These are phyloP conservation scores for Drosophila tani DNA, from an alignment of 1,140 invertebrate genomes.

Conservation along the genomic window DNA sequence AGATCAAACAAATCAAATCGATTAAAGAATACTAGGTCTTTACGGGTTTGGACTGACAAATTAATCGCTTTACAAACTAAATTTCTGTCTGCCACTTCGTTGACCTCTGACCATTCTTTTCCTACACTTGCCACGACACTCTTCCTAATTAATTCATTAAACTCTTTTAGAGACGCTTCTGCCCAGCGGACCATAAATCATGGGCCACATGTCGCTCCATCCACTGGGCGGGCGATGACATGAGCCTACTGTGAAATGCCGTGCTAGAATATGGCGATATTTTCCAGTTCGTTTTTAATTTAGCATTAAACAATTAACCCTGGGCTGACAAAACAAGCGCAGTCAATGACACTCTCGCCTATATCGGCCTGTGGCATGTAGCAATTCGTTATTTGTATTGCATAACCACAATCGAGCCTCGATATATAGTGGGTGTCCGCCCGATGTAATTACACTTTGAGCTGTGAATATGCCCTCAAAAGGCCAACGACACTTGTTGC, in stretches of 20 bases:
- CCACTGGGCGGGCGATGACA: slow-evolving; percentile 48
- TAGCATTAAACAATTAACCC: slow-evolving; percentile 77
- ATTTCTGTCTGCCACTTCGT: slow-evolving; percentile 39
- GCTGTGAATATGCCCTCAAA: slow-evolving; percentile 52
- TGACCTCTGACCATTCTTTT: slow-evolving; percentile 34
- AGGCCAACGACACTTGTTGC: slow-evolving; percentile 73
- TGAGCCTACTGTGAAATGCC: slow-evolving; percentile 52
- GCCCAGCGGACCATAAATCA: slow-evolving; percentile 42
- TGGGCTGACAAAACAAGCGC: slow-evolving; percentile 38
- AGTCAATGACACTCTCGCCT: slow-evolving; percentile 60
- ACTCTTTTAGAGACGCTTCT: slow-evolving; percentile 19
- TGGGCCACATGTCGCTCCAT: slow-evolving; percentile 42
- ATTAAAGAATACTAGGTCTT: slow-evolving; percentile 22
- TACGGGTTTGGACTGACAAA: neutral
- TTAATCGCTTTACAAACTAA: slow-evolving; percentile 6
- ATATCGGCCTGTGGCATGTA: slow-evolving; percentile 3
- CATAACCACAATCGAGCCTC: slow-evolving; percentile 55
- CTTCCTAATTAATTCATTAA: slow-evolving; percentile 52
- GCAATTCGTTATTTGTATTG: slow-evolving; percentile 42
- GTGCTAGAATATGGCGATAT: slow-evolving; percentile 54
- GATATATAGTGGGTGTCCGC: slow-evolving; percentile 25
- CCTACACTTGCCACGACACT: neutral
- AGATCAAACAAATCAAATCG: too few species aligned
- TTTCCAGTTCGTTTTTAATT: slow-evolving; percentile 47
- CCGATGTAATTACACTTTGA: slow-evolving; percentile 50